Percentiles rank a stretch among this genome's conserved stretches.
Conservation (phyloP, 2,113 vertebrate species). For the Dunckerocampus dactyliophorus region DNA sequence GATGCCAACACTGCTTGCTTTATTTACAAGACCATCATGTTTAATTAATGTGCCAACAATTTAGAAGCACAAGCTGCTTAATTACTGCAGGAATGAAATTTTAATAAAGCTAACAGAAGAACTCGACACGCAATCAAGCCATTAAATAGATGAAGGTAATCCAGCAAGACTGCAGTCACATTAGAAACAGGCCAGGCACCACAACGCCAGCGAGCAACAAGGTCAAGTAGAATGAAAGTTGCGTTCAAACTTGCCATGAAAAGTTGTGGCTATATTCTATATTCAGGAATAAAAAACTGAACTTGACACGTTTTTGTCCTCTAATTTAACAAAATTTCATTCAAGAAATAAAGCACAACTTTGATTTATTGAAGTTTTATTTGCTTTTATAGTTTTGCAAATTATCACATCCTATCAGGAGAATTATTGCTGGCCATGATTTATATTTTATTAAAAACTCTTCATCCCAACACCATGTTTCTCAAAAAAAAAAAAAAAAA, state of each 20-base stretch:
- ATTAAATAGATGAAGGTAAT: conserved; percentile 69
- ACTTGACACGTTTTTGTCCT: no score
- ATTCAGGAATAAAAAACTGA: no score
- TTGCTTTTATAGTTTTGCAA: no score
- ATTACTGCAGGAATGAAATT: conserved; percentile 66
- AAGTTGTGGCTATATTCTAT: no score
- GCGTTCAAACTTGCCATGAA: conserved; percentile 21
- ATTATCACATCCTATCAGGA: no score
- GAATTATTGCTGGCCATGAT: no score
- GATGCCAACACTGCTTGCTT: conserved; percentile 52
- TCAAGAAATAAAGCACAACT: no score
- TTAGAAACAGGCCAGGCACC: conserved; percentile 40
- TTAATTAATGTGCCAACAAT: conserved; percentile 62
- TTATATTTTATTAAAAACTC: no score
- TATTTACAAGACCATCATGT: conserved; percentile 67
- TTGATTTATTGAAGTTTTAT: no score
- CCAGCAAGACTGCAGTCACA: conserved; percentile 58
- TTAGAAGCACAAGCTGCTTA: conserved; percentile 61
- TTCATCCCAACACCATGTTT: no score
- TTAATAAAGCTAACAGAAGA: conserved; percentile 69
- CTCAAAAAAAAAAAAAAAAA: no score
- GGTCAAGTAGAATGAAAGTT: conserved; percentile 35
- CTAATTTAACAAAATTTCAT: no score
- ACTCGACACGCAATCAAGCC: conserved; percentile 65
- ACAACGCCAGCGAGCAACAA: conserved; percentile 24